Evolutionary conservation across 2,113 vertebrate genomes (phyloP), one percentile per base, ranked within the genome.

Genomic region (Mugil cephalus): DNA sequence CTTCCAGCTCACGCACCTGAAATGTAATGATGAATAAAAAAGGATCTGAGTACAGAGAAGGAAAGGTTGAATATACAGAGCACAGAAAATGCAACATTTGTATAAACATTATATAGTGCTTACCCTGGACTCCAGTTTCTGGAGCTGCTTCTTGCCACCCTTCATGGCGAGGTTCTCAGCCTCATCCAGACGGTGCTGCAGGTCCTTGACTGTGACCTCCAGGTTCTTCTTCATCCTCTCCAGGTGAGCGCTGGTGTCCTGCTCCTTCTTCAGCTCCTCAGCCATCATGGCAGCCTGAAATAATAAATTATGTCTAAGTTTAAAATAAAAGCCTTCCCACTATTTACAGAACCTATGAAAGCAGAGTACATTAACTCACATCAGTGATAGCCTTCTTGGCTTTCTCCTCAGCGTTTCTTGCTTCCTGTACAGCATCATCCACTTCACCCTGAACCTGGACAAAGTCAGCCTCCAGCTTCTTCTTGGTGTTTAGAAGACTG

Each of bases 161-260:
- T 95, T 95, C 88, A 96, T 90, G 4, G 94, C 95, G 74, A 96
- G 82, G 78, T 89, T 96, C 80, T 98, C 96, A 17, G 96, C 96
- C 30, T 97, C 96, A 85, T 98, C 96, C 60, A 98, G 93, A 50
- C 95, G 95, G 67, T 98, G 97, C 65, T 94, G 93, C 62, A 94
- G 87, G 75, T 93, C 93, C 76, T 94, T 94, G 62, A 94, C 93
- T 40, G 90, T 93, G 51, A 91, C 76, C 86, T 98, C 97, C 93
- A 96, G 94, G 93, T 98, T 98, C 94, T 98, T 98, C 94, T 96
- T 98, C 97, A 98, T 98, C 54, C 96, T 89, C 77, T 98, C 97
- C 92, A 98, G 93, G 72, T 98, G 96, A 91, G 95, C 91, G 74
- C 93, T 97, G 42, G 95, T 95, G 61, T 96, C 95, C 88, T 96